Evolutionary conservation across 2,113 vertebrate genomes (phyloP), one percentile per base, ranked within the genome.

Genomic region (Butorides virescens): DNA sequence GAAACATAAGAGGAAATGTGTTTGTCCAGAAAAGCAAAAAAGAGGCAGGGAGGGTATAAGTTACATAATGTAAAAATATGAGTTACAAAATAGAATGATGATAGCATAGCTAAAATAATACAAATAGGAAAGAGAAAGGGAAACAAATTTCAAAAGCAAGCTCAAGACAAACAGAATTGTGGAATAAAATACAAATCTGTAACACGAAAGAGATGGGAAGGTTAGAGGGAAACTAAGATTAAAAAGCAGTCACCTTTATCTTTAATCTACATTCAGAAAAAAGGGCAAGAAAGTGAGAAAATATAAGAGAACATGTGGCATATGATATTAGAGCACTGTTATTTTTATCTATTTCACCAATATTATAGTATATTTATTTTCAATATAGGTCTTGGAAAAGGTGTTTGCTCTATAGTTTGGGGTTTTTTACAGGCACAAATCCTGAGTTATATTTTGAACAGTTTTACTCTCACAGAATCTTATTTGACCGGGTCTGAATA

Each of bases 11-110:
- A 79, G 4, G 8, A 90, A 87, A 27, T 3, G 1, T 25, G 3
- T 21, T 37, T 26, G 52, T 49, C 25, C 36, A 67, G 58, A 50
- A 79, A n/a, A 78, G 68, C 23, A n/a, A 13, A 32, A 21, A 37
- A 15, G 9, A 10, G 5, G 2, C 9, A 2, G 3, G 2, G 22
- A 8, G 11, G 2, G 2, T 22, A 15, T 46, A 72, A 23, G 0
- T 19, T 52, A 21, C 11, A 15, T 34, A 39, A 83, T 52, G 5
- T 25, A 30, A 39, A 86, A 79, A 58, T 46, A 25, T 1, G 1
- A n/a, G 14, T 22, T 14, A 21, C 39, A 39, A 91, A 79, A 20
- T 15, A 61, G 1, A 23, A 56, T 25, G 4, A 39, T 0, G 1
- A 30, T 46, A 71, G 2, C 17, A 80, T 11, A 73, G 19, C 19